These are phyloP conservation scores for Antedon mediterranea DNA, from an alignment of 53 echinoderm and acorn worm genomes.

Conservation along the genomic window DNA sequence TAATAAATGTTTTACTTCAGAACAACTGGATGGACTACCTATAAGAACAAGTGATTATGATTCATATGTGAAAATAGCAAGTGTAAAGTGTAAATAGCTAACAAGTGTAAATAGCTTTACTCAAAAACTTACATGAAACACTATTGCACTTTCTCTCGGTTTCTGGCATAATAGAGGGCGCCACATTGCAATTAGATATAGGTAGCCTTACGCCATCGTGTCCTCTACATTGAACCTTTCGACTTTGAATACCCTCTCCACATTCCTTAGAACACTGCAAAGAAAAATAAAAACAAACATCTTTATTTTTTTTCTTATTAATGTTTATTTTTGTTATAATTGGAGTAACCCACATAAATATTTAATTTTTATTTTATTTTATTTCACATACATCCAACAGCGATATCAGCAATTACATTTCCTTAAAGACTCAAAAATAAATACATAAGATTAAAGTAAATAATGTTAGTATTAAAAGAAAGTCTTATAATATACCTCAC, in stretches of 20 bases:
- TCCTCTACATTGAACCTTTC: conserved; percentile 66
- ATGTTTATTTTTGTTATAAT: no score
- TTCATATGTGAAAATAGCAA: no score
- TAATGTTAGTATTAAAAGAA: no score
- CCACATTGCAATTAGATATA: conserved; percentile 16
- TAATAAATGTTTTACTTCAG: conserved; percentile 44
- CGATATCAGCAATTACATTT: not conserved
- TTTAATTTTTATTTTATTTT: no score
- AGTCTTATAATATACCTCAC: conserved; percentile 28
- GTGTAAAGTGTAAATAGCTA: no score
- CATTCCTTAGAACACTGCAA: conserved; percentile 80
- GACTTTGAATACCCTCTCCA: conserved; percentile 63
- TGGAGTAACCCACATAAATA: no score
- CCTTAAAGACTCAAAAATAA: no score
- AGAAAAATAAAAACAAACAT: no score
- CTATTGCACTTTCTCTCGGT: conserved; percentile 44
- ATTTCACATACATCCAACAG: no score
- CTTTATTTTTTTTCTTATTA: no score
- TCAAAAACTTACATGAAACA: conserved; percentile 54
- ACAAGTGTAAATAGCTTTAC: no score
- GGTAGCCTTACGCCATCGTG: conserved; percentile 22
- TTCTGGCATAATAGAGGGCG: conserved; percentile 75
- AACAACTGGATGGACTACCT: conserved; percentile 83
- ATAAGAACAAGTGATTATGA: no score
- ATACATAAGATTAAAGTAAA: not conserved